Conservation (phyloP, 2,113 vertebrate genomes). For the Orcinus orca region DNA sequence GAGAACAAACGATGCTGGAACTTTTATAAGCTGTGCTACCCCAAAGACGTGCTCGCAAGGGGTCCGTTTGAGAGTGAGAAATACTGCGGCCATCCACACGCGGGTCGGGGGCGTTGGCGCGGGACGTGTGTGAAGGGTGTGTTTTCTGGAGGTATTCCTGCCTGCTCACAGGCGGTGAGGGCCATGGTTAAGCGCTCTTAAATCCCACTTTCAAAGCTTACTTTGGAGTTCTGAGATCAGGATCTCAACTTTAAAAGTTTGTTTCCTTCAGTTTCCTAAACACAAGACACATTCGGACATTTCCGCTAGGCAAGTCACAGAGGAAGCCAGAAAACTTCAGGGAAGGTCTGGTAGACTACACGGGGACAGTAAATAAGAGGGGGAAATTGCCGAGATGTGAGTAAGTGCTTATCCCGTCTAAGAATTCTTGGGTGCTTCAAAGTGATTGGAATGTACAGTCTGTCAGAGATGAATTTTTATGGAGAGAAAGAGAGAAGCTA, state of each 20-base stretch:
- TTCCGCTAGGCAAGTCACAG: background rate
- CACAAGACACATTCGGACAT: background rate
- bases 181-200: constrained; percentile 58
- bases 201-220: constrained; percentile 16
- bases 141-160: constrained; percentile 56
- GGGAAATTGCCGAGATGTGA: background rate
- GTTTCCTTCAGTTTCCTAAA: constrained; percentile 31
- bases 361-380: background rate
- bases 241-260: constrained; percentile 51
- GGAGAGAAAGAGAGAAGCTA: constrained; percentile 56
- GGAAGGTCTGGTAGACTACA: background rate
- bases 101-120: background rate
- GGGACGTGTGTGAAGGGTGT: background rate
- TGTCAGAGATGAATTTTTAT: constrained; percentile 48
- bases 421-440: constrained; percentile 47
- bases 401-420: constrained; percentile 35
- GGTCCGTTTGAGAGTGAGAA: constrained; percentile 15
- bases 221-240: constrained; percentile 63
- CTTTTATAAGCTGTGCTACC: constrained; percentile 35
- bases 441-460: constrained; percentile 75
- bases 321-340: constrained; percentile 51
- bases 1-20: constrained; percentile 34
- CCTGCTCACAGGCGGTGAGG: constrained; percentile 45
- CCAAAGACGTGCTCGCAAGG: background rate
- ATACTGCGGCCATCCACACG: constrained; percentile 7